Conservation (phyloP, 2,113 vertebrate genomes). For the Dipodomys ordii region DNA sequence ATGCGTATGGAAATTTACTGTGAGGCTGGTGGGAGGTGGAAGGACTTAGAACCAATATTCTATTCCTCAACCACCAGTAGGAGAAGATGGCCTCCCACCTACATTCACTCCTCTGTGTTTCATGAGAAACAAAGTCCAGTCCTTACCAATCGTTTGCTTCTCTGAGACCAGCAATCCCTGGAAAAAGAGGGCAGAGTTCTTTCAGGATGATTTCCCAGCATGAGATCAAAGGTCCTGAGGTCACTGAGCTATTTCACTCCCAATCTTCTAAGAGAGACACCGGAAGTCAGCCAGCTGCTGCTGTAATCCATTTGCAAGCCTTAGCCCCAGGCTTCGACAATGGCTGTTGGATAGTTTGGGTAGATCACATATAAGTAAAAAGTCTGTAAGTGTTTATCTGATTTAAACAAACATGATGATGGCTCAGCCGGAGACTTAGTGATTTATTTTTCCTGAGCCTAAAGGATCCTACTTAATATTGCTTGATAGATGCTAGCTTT, state of each 20-base stretch:
- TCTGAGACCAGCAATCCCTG: neutral
- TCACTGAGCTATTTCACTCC: no score
- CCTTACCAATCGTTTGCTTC: neutral
- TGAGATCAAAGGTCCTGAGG: neutral
- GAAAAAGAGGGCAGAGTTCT: no score
- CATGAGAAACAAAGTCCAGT: neutral
- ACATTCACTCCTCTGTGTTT: neutral
- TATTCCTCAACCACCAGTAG: neutral
- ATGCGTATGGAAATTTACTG: neutral
- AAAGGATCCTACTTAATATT: conserved; percentile 83
- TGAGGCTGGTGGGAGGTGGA: neutral
- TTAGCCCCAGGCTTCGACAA: neutral
- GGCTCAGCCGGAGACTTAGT: conserved; percentile 41
- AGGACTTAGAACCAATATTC: neutral
- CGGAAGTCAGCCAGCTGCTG: neutral
- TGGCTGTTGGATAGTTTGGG: conserved; percentile 53
- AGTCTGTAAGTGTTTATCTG: conserved; percentile 86
- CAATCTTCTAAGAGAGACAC: neutral
- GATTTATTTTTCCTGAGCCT: conserved; percentile 78
- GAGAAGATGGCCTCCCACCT: neutral
- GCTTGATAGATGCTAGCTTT: conserved; percentile 84
- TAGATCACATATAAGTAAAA: conserved; percentile 71
- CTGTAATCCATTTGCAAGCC: neutral
- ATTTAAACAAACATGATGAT: conserved; percentile 83
- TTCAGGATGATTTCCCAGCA: no score